These are phyloP conservation scores for Acanthopagrus latus DNA, from an alignment of 2,797 vertebrate species.

Conservation along the genomic window DNA sequence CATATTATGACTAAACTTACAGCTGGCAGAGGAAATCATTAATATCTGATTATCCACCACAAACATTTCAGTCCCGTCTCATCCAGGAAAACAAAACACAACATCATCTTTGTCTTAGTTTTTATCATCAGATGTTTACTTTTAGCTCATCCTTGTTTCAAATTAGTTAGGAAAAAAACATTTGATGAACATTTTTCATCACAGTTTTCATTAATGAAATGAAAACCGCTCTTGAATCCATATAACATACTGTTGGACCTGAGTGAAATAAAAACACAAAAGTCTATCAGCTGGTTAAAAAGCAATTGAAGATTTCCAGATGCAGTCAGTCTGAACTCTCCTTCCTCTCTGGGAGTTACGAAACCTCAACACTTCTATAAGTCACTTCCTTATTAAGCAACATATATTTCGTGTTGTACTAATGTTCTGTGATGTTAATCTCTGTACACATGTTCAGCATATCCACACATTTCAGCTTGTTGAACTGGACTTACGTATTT, in stretches of 20 bases:
- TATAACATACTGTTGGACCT: not conserved
- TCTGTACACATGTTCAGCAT: not conserved
- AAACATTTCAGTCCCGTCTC: too few species aligned
- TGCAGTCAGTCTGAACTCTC: not conserved
- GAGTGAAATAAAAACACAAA: not conserved
- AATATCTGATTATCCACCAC: too few species aligned
- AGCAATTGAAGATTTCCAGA: not conserved
- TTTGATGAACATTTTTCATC: too few species aligned
- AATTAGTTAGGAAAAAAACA: too few species aligned
- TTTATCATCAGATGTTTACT: too few species aligned
- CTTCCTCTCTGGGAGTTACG: too few species aligned
- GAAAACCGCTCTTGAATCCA: not conserved
- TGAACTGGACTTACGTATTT: conserved; percentile 93
- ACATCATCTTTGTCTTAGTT: too few species aligned
- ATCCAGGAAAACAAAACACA: too few species aligned
- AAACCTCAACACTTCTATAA: not conserved
- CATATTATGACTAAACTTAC: too few species aligned
- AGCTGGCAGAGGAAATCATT: too few species aligned
- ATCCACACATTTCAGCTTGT: not conserved
- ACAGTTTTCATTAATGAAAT: not conserved
- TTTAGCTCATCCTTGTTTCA: too few species aligned
- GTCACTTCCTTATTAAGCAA: not conserved
- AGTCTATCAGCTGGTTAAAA: not conserved
- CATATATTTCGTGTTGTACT: not conserved
- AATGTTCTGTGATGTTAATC: not conserved